phyloP scores from a whole-genome alignment of 2,888 invertebrate genomes.

The Cheilosia impressa region DNA sequence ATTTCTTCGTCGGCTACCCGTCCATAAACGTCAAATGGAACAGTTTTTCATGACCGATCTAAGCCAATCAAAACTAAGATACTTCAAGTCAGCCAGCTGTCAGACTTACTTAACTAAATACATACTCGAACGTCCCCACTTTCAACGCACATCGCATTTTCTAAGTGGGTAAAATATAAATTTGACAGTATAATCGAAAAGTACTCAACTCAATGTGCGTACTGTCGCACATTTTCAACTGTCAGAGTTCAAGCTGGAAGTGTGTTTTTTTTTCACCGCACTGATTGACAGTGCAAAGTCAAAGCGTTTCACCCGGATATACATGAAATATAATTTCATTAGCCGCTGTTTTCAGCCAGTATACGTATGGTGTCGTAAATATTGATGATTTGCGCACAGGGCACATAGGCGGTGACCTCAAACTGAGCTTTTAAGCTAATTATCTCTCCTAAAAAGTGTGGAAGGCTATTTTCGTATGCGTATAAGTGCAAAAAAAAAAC shows the following conservation, averaged over 20 bases:
- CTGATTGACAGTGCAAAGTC: conserved; percentile 28
- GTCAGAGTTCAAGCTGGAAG: conserved; percentile 23
- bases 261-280: neutral
- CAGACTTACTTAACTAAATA: too few species aligned
- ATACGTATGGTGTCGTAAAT: conserved; percentile 59
- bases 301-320: conserved; percentile 58
- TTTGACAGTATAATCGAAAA: neutral
- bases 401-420: conserved; percentile 80
- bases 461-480: conserved; percentile 54
- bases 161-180: neutral
- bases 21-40: too few species aligned
- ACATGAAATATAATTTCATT: conserved; percentile 46
- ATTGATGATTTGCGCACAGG: conserved; percentile 65
- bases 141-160: too few species aligned
- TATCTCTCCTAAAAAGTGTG: conserved; percentile 65
- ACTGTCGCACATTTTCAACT: neutral
- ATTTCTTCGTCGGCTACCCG: too few species aligned
- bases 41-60: too few species aligned
- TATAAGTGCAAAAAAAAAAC: conserved; percentile 26
- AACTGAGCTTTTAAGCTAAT: conserved; percentile 80
- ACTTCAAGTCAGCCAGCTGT: too few species aligned
- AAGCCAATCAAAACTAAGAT: too few species aligned
- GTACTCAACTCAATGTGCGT: neutral
- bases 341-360: conserved; percentile 1
- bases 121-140: too few species aligned